Base-by-base conservation (phyloP, 2,113 vertebrate genomes). In the Ceyx melanurus region DNA sequence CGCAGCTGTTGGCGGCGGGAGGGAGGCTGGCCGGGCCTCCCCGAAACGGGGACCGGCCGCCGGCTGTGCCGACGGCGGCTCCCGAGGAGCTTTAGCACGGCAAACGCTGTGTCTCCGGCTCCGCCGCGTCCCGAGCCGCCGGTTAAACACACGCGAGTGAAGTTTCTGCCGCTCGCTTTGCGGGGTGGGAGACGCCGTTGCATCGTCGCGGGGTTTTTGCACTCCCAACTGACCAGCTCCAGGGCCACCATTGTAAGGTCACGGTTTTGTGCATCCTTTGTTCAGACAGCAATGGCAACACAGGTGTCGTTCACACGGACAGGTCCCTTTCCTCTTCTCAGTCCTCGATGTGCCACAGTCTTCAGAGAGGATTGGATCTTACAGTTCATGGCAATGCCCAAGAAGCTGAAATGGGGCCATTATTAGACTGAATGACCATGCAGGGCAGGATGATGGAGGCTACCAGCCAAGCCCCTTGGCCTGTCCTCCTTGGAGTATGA, bases 151-250 rank as follows among this genome's bases (percentile, higher is more conserved):
- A 15, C 12, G n/a, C n/a, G 2, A n/a, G 11, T 3, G 15, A 29
- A 46, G 71, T 28, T 53, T 33, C 28, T 7, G 50, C 51, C 17
- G 6, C 54, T 50, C 13, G 15, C 3, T 7, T 15, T 8, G 3
- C 20, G 45, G n/a, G 23, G 10, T 2, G 0, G 0, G 50, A 37
- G 45, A 26, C 12, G 25, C 28, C 1, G 18, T 5, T 54, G 43
- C 35, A 25, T 35, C 29, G 2, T 15, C 23, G 31, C 2, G 4
- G 51, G 28, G 14, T 0, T 15, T 50, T 7, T 11, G 67, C 16
- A 1, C 16, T 42, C 61, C 16, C 3, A 18, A 45, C 19, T 0
- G n/a, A 35, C n/a, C 79, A 4, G 10, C 31, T 68, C 7, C 2
- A 67, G 37, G 60, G 51, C 56, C 21, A 6, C 19, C 8, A 2